Conservation (phyloP, 1,140 invertebrate species). For the Drosophila kohkoa region DNA sequence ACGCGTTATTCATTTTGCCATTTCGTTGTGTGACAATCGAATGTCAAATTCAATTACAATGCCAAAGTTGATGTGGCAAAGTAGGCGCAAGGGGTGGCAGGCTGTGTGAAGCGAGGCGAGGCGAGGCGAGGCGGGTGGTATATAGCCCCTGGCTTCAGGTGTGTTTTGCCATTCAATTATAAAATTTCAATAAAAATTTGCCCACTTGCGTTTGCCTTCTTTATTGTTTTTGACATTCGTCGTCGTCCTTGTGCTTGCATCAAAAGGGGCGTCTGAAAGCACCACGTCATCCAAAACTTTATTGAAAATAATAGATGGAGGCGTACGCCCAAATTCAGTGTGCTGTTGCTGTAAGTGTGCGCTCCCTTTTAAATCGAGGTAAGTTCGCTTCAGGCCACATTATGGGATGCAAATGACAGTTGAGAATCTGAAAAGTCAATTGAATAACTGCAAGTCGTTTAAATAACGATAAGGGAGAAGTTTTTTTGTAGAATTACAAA, state of each 20-base stretch:
- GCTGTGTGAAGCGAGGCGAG: background rate
- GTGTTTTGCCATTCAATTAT: conserved; percentile 80
- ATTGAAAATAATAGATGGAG: conserved; percentile 29
- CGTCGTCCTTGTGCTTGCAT: background rate
- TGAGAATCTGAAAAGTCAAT: conserved; percentile 59
- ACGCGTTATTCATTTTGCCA: conserved; percentile 44
- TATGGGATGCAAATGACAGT: conserved; percentile 60
- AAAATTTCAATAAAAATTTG: conserved; percentile 78
- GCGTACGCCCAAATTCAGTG: conserved; percentile 13
- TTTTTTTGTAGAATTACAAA: background rate
- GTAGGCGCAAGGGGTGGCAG: background rate
- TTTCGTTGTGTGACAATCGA: conserved; percentile 46
- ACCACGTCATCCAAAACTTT: background rate
- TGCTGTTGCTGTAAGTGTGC: conserved; percentile 2
- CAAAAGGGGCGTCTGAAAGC: conserved; percentile 10
- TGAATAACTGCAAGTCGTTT: conserved; percentile 22
- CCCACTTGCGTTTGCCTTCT: conserved; percentile 37
- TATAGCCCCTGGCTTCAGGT: conserved; percentile 63
- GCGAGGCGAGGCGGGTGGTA: background rate
- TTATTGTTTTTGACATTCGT: conserved; percentile 77
- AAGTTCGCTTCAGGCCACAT: conserved; percentile 7
- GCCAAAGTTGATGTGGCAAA: background rate
- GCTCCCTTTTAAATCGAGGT: conserved; percentile 5
- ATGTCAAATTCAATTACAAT: conserved; percentile 77
- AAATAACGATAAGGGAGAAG: background rate